Percentiles rank a stretch among this genome's conserved stretches.
Conservation (phyloP, 2,113 vertebrate species). For the Sorex araneus region DNA sequence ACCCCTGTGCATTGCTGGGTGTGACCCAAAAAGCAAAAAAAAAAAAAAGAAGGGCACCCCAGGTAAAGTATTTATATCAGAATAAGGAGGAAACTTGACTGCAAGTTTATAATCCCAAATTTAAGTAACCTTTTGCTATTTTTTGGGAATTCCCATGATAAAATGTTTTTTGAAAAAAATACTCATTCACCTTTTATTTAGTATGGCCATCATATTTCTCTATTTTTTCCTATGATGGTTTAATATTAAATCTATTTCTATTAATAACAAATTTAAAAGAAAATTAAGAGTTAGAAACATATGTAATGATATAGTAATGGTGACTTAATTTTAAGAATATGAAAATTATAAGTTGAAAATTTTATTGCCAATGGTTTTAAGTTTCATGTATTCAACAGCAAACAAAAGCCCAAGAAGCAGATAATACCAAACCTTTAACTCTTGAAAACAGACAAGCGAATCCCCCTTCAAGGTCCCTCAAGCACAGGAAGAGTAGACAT, state of each 20-base stretch:
- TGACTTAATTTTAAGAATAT: slow-evolving; percentile 32
- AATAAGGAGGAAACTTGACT: not conserved
- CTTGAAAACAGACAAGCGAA: not conserved
- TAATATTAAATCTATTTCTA: slow-evolving; percentile 12
- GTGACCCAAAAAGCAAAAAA: too few species aligned
- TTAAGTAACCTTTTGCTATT: not conserved
- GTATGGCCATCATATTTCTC: not conserved
- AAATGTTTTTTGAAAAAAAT: too few species aligned
- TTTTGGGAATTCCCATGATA: too few species aligned
- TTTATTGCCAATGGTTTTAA: not conserved
- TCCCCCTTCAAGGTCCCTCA: not conserved
- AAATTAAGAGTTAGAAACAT: slow-evolving; percentile 22
- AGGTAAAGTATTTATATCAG: slow-evolving; percentile 26
- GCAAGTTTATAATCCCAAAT: not conserved
- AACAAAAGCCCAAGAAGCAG: not conserved
- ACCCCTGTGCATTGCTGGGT: too few species aligned
- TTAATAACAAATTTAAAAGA: slow-evolving; percentile 36
- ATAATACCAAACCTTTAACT: not conserved
- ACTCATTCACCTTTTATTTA: too few species aligned
- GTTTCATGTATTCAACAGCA: slow-evolving; percentile 21
- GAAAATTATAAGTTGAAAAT: not conserved
- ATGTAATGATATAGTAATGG: slow-evolving; percentile 6
- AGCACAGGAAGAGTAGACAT: not conserved
- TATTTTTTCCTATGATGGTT: not conserved
- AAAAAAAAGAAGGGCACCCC: not conserved